Base-by-base conservation (phyloP, 2,113 vertebrate species). In the Zootoca vivipara region DNA sequence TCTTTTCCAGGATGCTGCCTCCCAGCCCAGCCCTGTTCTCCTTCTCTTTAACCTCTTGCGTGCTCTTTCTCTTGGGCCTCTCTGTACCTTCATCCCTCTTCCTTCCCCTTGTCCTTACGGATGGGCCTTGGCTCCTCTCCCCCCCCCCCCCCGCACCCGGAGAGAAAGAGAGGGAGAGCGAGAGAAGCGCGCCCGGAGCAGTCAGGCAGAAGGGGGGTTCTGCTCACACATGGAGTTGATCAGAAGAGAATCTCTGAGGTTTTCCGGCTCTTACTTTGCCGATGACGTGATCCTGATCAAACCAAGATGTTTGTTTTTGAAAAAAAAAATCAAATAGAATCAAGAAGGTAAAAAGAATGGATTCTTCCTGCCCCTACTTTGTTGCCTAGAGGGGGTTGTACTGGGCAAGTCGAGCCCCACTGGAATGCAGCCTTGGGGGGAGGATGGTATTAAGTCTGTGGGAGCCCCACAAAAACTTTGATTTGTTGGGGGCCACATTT, bases 31-130 rank as follows among this genome's bases (percentile, higher is more conserved):
- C 81, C 78, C 90, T 95, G 93, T 93, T 94, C 88, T 95, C 94
- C 93, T 95, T 90, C 94, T 95, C 95, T 91, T 78, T 16, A 95
- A 94, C 96, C 95, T 95, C 95, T 89, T 95, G 93, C 93, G 18
- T 16, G 5, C 58, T 15, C 46, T 62, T 20, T 62, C 15, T 93
- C 95, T 96, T 96, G 90, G 91, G 89, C 96, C 88, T 96, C 88
- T 96, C 92, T 80, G n/a, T n/a, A n/a, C 94, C 93, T 90, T 96
- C 90, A 93, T 94, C 91, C 94, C 94, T 93, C 85, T 95, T 94
- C 90, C 93, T 5, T 62, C 89, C 95, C 96, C 95, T 91, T 93
- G 95, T 92, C 91, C 91, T 62, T 58, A 15, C 87, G 90, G 87
- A 91, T 92, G 93, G 93, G 91, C 92, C 94, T 94, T 35, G 80